Conservation (phyloP, 37 sponge, comb jelly and placozoan genomes). For the Hexactinellida sp. region DNA sequence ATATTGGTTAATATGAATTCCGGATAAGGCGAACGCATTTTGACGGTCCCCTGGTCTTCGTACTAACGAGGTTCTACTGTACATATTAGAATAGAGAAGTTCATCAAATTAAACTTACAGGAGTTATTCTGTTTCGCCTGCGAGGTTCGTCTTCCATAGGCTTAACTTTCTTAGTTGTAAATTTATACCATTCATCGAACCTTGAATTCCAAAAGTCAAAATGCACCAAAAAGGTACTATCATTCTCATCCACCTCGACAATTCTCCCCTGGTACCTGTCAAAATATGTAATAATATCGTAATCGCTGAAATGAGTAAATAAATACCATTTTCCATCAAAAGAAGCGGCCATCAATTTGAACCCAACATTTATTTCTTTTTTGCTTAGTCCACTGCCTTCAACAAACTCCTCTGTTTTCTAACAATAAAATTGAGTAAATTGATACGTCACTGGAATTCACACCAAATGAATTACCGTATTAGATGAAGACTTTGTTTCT, state of each 20-base stretch:
- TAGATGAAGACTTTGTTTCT: not conserved
- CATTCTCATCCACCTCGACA: not conserved
- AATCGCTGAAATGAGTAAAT: too few relatives aligned
- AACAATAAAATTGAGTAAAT: too few relatives aligned
- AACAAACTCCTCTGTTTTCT: not conserved
- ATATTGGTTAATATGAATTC: too few relatives aligned
- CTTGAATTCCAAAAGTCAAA: constrained; percentile 4
- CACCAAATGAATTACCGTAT: not conserved
- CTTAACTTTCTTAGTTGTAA: not conserved
- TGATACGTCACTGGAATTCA: not conserved
- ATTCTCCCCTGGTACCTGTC: not conserved
- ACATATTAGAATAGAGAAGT: not conserved
- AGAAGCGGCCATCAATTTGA: not conserved
- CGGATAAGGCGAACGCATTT: too few relatives aligned
- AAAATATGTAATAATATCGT: not conserved
- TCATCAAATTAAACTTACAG: not conserved
- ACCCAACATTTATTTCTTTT: not conserved
- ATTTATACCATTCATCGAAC: constrained; percentile 1
- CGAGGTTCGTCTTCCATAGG: not conserved
- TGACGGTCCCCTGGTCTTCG: too few relatives aligned
- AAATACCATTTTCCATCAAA: not conserved
- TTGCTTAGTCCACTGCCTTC: not conserved
- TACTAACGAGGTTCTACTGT: too few relatives aligned
- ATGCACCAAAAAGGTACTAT: not conserved
- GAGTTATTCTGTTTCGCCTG: not conserved